Evolutionary conservation across 2,888 invertebrate genomes (phyloP).

Genomic region (Ophioninae sp.): DNA sequence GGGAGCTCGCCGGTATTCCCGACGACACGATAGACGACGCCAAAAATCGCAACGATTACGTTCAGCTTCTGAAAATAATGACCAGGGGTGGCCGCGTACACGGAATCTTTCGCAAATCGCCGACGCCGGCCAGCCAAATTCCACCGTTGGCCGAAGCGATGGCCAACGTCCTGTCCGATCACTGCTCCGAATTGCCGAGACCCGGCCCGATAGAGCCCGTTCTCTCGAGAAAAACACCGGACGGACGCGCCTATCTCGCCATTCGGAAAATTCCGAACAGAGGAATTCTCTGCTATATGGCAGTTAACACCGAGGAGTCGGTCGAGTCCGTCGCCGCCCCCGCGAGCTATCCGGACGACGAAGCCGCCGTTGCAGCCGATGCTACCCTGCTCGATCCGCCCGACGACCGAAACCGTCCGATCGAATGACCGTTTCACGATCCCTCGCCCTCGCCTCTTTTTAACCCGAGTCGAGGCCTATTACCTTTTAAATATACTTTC

Average conservation of each 20-base stretch:
- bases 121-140: slow-evolving; percentile 78
- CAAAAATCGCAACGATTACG: slow-evolving; percentile 82
- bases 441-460: too few species aligned
- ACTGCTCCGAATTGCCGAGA: slow-evolving; percentile 80
- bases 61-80: slow-evolving; percentile 82
- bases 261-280: slow-evolving; percentile 82
- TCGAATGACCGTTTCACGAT: not conserved
- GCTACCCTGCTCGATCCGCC: not conserved
- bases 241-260: slow-evolving; percentile 83
- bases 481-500: too few species aligned
- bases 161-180: slow-evolving; percentile 76
- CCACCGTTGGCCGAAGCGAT: slow-evolving; percentile 81
- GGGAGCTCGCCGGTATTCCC: slow-evolving; percentile 80
- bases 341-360: slow-evolving; percentile 23
- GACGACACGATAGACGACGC: slow-evolving; percentile 80
- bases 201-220: slow-evolving; percentile 83
- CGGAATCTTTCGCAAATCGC: slow-evolving; percentile 81
- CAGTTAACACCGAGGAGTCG: slow-evolving; percentile 81
- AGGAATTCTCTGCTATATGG: slow-evolving; percentile 83
- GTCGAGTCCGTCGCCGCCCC: not conserved
- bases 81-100: slow-evolving; percentile 81
- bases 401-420: not conserved
- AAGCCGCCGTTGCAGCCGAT: not conserved
- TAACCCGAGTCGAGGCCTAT: too few species aligned
- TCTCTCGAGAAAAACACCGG: slow-evolving; percentile 82